These are phyloP conservation scores for Peucedramus taeniatus DNA, from an alignment of 2,113 vertebrate genomes.

Conservation along the genomic window DNA sequence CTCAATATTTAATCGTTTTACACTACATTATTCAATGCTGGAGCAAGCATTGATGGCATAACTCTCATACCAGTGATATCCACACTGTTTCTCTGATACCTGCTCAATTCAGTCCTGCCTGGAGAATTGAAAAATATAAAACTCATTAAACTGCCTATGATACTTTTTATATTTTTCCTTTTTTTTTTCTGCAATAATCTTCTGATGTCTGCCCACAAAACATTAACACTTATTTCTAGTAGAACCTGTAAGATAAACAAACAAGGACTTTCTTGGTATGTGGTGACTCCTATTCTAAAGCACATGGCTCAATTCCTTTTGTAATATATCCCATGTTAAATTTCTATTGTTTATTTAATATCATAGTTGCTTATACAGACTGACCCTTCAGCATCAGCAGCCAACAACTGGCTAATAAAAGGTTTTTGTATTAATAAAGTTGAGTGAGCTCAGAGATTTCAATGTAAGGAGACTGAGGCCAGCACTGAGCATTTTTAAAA, in stretches of 20 bases:
- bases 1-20: slow-evolving; percentile 86
- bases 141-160: background rate
- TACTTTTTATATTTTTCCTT: background rate
- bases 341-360: background rate
- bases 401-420: background rate
- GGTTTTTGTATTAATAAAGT: background rate
- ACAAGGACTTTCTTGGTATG: background rate
- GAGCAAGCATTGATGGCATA: slow-evolving; percentile 12
- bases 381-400: background rate
- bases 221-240: background rate
- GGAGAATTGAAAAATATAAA: background rate
- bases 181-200: background rate
- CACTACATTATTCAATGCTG: slow-evolving; percentile 30
- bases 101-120: background rate
- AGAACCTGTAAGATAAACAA: background rate
- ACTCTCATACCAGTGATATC: slow-evolving; percentile 12
- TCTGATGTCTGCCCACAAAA: background rate
- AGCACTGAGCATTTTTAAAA: background rate
- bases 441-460: background rate
- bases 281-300: background rate
- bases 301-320: background rate
- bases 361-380: background rate
- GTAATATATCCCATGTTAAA: background rate
- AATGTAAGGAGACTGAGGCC: background rate
- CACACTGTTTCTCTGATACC: slow-evolving; percentile 10